Evolutionary conservation across 2,888 invertebrate species (phyloP).

Genomic region (Cheilosia pagana): DNA sequence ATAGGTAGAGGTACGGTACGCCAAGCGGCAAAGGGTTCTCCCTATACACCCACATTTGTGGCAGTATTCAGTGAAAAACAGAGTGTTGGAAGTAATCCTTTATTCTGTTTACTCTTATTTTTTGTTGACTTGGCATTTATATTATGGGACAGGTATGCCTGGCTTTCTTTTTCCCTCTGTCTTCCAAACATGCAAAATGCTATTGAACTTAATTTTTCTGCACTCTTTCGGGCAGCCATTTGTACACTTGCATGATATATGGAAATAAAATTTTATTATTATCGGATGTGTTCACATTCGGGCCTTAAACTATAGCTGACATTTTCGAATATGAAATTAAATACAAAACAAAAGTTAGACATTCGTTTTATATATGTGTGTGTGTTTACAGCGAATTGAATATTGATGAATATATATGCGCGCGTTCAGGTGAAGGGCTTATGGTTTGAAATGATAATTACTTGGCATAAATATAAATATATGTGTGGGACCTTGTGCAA

Average conservation of each 20-base stretch:
- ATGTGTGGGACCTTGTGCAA: conserved; percentile 36
- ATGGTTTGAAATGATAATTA: conserved; percentile 63
- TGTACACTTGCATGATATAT: conserved; percentile 56
- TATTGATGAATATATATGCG: conserved; percentile 65
- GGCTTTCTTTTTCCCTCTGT: conserved; percentile 12
- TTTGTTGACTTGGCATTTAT: conserved; percentile 56
- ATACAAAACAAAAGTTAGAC: conserved; percentile 49
- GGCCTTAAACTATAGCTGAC: conserved; percentile 61
- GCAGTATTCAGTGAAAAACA: conserved; percentile 45
- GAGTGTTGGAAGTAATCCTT: conserved; percentile 61
- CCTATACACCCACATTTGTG: neutral
- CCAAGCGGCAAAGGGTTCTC: conserved; percentile 44
- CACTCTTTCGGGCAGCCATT: conserved; percentile 25
- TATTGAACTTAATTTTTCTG: conserved; percentile 56
- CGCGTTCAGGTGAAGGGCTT: conserved; percentile 43
- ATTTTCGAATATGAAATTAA: conserved; percentile 57
- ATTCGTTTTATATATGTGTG: conserved; percentile 41
- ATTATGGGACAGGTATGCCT: conserved; percentile 37
- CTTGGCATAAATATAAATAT: conserved; percentile 44
- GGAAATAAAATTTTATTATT: conserved; percentile 68
- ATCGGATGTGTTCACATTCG: conserved; percentile 67
- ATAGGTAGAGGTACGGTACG: too few species aligned
- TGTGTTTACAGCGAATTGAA: conserved; percentile 56
- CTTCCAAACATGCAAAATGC: conserved; percentile 63
- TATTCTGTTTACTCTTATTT: neutral